phyloP scores from a whole-genome alignment of 2,113 vertebrate genomes.

The Prionailurus viverrinus region DNA sequence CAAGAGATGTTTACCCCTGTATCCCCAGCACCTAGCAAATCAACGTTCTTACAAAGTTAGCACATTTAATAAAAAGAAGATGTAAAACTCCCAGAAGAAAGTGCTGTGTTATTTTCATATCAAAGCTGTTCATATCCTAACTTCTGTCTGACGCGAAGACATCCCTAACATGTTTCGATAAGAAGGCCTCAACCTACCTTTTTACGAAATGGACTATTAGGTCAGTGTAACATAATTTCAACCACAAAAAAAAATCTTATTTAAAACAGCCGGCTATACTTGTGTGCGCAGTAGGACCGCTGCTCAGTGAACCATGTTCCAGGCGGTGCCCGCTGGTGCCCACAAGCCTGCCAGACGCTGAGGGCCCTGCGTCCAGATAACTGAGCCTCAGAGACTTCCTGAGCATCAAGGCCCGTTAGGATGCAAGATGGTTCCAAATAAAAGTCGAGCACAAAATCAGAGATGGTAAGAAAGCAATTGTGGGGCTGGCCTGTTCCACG shows the following conservation, averaged over 20 bases:
- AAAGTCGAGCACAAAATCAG: neutral
- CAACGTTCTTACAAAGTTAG: neutral
- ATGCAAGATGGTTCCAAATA: too few relatives aligned
- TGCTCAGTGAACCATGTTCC: neutral
- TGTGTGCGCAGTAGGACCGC: accelerated
- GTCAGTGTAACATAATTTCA: neutral
- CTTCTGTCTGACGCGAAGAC: neutral
- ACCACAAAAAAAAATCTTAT: neutral
- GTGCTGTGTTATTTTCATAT: neutral
- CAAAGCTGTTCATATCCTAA: neutral
- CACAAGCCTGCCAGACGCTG: accelerated
- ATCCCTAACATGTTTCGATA: neutral
- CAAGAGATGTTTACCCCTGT: neutral
- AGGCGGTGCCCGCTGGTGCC: accelerated
- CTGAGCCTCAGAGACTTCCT: neutral
- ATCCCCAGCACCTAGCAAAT: neutral
- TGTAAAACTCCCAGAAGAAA: neutral
- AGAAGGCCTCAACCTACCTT: neutral
- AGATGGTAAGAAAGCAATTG: neutral
- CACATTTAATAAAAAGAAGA: neutral
- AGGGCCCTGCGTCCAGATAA: neutral
- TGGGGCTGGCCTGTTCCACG: neutral
- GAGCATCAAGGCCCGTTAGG: neutral
- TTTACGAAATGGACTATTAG: neutral
- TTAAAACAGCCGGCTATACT: neutral